Percentiles rank a stretch among this genome's conserved stretches.
phyloP scores from a whole-genome alignment of 2,113 vertebrate genomes.

The Rhadina sibilatrix region DNA sequence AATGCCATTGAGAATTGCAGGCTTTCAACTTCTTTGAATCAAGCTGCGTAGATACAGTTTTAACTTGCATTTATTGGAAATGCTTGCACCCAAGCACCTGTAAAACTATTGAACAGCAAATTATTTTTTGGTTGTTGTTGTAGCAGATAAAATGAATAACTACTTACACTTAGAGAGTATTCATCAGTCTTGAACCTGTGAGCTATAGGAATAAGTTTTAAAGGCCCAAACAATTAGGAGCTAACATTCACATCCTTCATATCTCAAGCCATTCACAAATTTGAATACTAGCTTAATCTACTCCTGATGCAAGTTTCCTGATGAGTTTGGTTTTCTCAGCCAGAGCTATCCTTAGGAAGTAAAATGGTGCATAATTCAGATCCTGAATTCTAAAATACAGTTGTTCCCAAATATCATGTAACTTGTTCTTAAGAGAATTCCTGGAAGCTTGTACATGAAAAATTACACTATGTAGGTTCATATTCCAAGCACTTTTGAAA shows the following conservation, averaged over 20 bases:
- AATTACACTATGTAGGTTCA: background rate
- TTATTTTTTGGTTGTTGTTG: background rate
- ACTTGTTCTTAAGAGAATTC: background rate
- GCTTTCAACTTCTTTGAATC: background rate
- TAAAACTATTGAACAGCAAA: background rate
- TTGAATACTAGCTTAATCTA: background rate
- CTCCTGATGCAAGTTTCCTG: background rate
- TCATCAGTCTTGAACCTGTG: background rate
- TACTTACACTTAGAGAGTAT: background rate
- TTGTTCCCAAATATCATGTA: background rate
- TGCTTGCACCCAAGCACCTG: background rate
- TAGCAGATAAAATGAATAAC: background rate
- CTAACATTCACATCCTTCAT: background rate
- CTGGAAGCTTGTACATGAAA: background rate
- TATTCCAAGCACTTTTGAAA: background rate
- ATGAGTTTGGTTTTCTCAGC: background rate
- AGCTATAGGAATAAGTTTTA: background rate
- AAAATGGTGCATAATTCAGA: rapidly evolving
- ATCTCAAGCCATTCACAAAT: background rate
- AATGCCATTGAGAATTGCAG: background rate
- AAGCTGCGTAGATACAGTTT: background rate
- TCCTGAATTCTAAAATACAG: background rate
- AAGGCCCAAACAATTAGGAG: background rate
- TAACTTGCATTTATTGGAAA: background rate
- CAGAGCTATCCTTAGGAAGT: background rate